A percentile compares a stretch with the other conserved stretches of the same genome.
These are phyloP conservation scores for Dascillus cervinus DNA, from an alignment of 2,888 invertebrate genomes.

Conservation along the genomic window DNA sequence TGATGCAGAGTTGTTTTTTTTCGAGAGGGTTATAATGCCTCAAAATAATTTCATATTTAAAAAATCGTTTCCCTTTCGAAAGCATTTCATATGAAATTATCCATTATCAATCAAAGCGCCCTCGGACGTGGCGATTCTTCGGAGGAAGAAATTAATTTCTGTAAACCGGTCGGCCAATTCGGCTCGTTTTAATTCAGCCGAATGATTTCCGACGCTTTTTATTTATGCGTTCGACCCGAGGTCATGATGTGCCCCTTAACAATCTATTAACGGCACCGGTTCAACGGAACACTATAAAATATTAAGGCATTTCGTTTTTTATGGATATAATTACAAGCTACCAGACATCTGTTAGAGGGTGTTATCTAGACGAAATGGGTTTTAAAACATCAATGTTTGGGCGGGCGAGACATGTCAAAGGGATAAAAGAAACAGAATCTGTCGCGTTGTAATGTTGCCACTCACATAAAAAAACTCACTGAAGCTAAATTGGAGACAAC, in stretches of 20 bases:
- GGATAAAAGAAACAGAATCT: conserved; percentile 30
- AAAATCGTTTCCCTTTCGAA: conserved; percentile 32
- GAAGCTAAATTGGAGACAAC: no score
- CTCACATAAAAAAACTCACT: conserved; percentile 5
- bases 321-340: conserved; percentile 32
- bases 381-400: conserved; percentile 26
- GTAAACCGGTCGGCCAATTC: conserved; percentile 21
- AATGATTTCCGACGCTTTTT: conserved; percentile 21
- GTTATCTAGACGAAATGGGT: conserved; percentile 31
- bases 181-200: conserved; percentile 14
- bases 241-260: conserved; percentile 27
- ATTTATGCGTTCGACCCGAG: conserved; percentile 36
- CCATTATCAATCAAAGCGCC: conserved; percentile 21
- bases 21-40: conserved; percentile 27
- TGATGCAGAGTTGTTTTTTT: conserved; percentile 35
- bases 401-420: conserved; percentile 33
- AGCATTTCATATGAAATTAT: conserved; percentile 25
- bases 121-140: background rate
- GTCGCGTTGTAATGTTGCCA: conserved; percentile 26
- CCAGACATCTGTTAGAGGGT: conserved; percentile 35
- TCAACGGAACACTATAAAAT: conserved; percentile 25
- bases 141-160: conserved; percentile 2
- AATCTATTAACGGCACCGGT: conserved; percentile 32
- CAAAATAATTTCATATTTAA: conserved; percentile 34
- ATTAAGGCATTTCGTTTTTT: conserved; percentile 23